A percentile compares a stretch with the other conserved stretches of the same genome.
phyloP scores from a whole-genome alignment of 2,797 vertebrate genomes.

The Galagoides demidoff region DNA sequence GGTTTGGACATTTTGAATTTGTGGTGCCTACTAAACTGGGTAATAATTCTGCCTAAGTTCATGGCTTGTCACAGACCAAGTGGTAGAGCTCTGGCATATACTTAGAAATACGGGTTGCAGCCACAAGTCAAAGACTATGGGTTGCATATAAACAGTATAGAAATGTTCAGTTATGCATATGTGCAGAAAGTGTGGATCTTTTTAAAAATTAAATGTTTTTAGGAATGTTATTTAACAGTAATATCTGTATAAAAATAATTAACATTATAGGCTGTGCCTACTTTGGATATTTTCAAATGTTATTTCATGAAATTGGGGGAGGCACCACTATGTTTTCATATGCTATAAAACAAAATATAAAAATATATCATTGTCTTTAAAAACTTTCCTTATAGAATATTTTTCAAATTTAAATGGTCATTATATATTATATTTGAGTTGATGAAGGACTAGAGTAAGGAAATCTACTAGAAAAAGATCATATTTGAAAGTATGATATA shows the following conservation, averaged over 20 bases:
- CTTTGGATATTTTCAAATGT: background rate
- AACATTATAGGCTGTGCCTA: background rate
- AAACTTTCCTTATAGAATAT: background rate
- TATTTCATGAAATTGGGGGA: conserved; percentile 8
- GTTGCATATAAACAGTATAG: background rate
- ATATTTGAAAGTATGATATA: background rate
- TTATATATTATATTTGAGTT: background rate
- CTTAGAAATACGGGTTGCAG: background rate
- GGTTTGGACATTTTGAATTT: background rate
- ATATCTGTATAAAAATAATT: background rate
- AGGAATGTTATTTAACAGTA: background rate
- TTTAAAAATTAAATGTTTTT: background rate
- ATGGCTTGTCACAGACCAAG: background rate
- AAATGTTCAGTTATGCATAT: background rate
- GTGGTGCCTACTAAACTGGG: background rate
- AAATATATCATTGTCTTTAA: background rate
- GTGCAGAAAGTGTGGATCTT: background rate
- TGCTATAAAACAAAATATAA: background rate
- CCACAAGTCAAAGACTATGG: background rate
- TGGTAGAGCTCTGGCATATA: background rate
- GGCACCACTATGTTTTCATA: background rate
- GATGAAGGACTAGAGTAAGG: background rate
- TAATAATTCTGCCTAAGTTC: background rate
- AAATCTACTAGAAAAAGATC: background rate
- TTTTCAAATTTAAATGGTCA: background rate